Evolutionary conservation across 2,113 vertebrate genomes (phyloP).

Genomic region (Morone saxatilis): DNA sequence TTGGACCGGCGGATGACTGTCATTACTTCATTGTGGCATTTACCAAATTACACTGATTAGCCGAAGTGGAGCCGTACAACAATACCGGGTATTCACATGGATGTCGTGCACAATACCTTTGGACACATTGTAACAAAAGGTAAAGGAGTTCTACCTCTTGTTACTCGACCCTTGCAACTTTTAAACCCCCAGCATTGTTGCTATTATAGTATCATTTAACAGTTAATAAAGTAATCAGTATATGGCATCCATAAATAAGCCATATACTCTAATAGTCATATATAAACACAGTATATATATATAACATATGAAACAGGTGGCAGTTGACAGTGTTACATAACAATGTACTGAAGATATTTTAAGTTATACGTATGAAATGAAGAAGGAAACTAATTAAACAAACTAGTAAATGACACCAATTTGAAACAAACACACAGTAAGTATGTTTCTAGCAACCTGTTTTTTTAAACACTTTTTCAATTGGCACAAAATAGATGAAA

Average conservation of each 20-base stretch:
- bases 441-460: too few species aligned
- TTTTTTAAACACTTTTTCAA: too few species aligned
- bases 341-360: background rate
- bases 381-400: too few species aligned
- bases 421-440: too few species aligned
- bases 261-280: background rate
- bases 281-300: background rate
- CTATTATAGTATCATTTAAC: background rate
- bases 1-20: constrained; percentile 3
- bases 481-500: too few species aligned
- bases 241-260: background rate
- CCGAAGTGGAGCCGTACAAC: constrained; percentile 1
- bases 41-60: constrained; percentile 30
- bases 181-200: background rate
- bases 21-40: constrained; percentile 41
- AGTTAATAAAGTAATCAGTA: background rate
- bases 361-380: too few species aligned
- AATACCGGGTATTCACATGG: constrained; percentile 6
- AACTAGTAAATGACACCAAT: too few species aligned
- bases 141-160: background rate
- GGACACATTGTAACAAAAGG: background rate
- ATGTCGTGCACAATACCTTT: background rate
- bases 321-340: too few species aligned
- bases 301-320: background rate
- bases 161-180: background rate